These are phyloP conservation scores for Andrena hattorfiana DNA, from an alignment of 2,888 invertebrate genomes.

Conservation along the genomic window DNA sequence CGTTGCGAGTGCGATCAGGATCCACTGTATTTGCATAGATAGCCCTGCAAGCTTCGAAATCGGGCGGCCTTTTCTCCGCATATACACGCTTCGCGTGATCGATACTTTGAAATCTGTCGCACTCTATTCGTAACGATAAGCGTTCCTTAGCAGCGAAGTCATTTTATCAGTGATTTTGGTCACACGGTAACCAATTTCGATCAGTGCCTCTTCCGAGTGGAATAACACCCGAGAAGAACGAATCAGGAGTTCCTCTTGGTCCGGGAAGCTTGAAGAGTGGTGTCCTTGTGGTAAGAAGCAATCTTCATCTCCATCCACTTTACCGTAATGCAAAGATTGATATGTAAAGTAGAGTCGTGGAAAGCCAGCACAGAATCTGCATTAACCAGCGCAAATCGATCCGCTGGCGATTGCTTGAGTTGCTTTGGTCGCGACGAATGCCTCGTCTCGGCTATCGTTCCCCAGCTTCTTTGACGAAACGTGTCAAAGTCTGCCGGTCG, in stretches of 20 bases:
- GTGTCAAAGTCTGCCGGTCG: background rate
- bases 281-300: background rate
- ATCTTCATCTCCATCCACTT: background rate
- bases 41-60: slow-evolving; percentile 38
- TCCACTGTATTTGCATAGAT: slow-evolving; percentile 63
- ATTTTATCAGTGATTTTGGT: background rate
- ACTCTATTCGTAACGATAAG: too few relatives aligned
- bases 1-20: slow-evolving; percentile 49
- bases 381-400: background rate
- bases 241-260: background rate
- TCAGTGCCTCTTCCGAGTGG: background rate
- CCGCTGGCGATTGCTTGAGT: background rate
- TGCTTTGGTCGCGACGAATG: background rate
- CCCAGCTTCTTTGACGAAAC: background rate
- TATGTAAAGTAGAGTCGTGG: background rate
- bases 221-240: background rate
- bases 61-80: background rate
- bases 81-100: background rate
- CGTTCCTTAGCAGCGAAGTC: too few relatives aligned
- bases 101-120: background rate
- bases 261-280: background rate
- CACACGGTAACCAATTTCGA: background rate
- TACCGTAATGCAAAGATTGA: background rate
- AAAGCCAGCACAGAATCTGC: slow-evolving; percentile 1
- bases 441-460: background rate